Evolutionary conservation across 1,140 invertebrate genomes (phyloP).

Genomic region (Drosophila ficusphila): DNA sequence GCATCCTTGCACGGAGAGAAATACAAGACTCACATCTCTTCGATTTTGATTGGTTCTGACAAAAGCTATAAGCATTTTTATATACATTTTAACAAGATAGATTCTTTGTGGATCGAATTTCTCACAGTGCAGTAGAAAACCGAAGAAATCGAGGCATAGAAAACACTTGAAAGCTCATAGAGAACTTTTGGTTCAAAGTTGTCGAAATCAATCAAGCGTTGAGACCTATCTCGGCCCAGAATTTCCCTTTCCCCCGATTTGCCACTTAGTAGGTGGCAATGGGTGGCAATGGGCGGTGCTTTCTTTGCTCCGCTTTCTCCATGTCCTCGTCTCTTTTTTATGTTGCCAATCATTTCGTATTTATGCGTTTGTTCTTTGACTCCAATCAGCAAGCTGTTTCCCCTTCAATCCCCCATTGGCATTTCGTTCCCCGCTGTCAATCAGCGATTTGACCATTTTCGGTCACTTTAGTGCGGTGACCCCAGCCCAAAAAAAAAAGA

Average conservation of each 20-base stretch:
- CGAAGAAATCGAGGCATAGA: constrained; percentile 6
- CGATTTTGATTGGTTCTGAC: too few relatives aligned
- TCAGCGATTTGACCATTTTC: constrained; percentile 64
- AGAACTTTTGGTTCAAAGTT: constrained; percentile 68
- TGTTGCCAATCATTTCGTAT: constrained; percentile 77
- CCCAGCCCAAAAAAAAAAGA: not conserved
- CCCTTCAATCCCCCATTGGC: not conserved
- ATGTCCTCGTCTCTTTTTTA: constrained; percentile 40
- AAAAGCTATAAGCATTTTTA: too few relatives aligned
- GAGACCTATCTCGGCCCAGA: constrained; percentile 13
- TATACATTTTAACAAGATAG: not conserved
- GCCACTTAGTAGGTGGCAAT: constrained; percentile 53
- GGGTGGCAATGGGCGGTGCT: constrained; percentile 39
- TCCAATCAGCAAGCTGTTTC: constrained; percentile 36
- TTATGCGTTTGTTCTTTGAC: constrained; percentile 73
- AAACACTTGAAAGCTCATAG: constrained; percentile 47
- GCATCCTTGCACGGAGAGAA: not conserved
- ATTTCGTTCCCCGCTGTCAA: constrained; percentile 52
- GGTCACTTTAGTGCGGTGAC: constrained; percentile 40
- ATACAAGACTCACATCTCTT: too few relatives aligned
- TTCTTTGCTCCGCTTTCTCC: constrained; percentile 16
- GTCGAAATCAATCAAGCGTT: constrained; percentile 74
- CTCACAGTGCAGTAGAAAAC: not conserved
- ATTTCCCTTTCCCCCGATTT: not conserved
- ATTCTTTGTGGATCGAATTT: not conserved